phyloP scores from a whole-genome alignment of 2,113 vertebrate species.

The Phalacrocorax carbo region DNA sequence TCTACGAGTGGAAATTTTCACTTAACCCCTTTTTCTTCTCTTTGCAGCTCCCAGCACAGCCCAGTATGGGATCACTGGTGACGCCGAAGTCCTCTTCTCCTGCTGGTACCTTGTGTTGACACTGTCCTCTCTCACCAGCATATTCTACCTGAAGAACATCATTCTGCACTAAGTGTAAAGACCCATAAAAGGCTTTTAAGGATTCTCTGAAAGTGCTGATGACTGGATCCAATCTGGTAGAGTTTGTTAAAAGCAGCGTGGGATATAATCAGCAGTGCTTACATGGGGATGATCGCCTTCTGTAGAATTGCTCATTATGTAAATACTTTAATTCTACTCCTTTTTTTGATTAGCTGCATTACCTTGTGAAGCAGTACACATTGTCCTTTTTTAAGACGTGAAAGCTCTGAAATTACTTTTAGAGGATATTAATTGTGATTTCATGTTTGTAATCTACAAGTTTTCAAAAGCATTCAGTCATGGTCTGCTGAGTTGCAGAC shows the following conservation, averaged over 20 bases:
- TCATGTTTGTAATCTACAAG: slow-evolving; percentile 87
- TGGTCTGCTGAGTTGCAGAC: slow-evolving; percentile 79
- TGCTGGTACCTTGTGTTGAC: slow-evolving; percentile 92
- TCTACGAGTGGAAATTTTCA: neutral
- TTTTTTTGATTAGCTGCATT: slow-evolving; percentile 85
- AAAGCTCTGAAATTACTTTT: slow-evolving; percentile 85
- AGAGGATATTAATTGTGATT: slow-evolving; percentile 87
- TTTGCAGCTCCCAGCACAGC: slow-evolving; percentile 94
- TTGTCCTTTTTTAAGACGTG: slow-evolving; percentile 85
- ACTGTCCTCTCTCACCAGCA: slow-evolving; percentile 91
- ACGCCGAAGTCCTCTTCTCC: slow-evolving; percentile 87
- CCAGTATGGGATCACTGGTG: slow-evolving; percentile 91
- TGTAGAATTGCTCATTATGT: slow-evolving; percentile 93
- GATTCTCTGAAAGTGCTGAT: slow-evolving; percentile 89
- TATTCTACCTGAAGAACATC: slow-evolving; percentile 89
- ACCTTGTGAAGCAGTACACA: slow-evolving; percentile 91
- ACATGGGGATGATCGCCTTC: slow-evolving; percentile 83
- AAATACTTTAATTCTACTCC: slow-evolving; percentile 91
- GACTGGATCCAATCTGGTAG: slow-evolving; percentile 93
- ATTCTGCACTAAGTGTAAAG: slow-evolving; percentile 90
- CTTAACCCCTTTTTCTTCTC: slow-evolving; percentile 66
- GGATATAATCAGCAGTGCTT: slow-evolving; percentile 89
- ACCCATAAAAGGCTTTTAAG: slow-evolving; percentile 88
- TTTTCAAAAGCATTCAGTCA: slow-evolving; percentile 83
- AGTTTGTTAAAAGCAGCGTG: slow-evolving; percentile 87